Base-by-base conservation (phyloP, 2,797 vertebrate genomes). In the Chrysolophus pictus region DNA sequence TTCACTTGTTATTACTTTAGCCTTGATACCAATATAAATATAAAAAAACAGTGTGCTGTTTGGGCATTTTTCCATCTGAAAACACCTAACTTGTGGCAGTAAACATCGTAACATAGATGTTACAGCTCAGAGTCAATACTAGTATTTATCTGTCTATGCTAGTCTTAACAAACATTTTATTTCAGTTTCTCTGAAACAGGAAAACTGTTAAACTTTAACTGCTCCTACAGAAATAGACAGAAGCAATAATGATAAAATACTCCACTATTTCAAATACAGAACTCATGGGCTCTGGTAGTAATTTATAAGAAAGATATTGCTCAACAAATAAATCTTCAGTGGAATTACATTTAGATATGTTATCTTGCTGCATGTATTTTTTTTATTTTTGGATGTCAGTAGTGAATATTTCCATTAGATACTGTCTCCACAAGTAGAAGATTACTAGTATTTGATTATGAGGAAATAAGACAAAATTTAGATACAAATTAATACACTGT, bases 91-190 rank as follows among this genome's bases (percentile, higher is more conserved):
- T 81, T 67, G 31, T 88, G 73, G 26, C 31, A 97, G 78, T 87
- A 96, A 95, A 93, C 67, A 77, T 63, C 21, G 11, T 85, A 96
- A 91, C 70, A 87, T 89, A 95, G 90, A 92, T 97, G 94, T 83
- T 96, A 21, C 39, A 39, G n/a, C 41, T 96, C 87, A 86, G 47
- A 96, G 70, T 37, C 82, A 96, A 74, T 77, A 87, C 41, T 94
- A 56, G 21, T 88, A 65, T 87, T 72, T 90, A 92, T 96, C 91
- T 93, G 64, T 81, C 72, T 89, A 39, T 9, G 47, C 19, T 95
- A 94, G 74, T 65, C 53, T 91, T 95, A 64, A 68, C 37, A 91
- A 93, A 91, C 0, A 49, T 90, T 86, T 82, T 47, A 28, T 70
- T 91, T 95, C 86, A 88, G 63, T 87, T 96, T 97, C 93, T 91